Evolutionary conservation across 1,140 invertebrate species (phyloP).

Genomic region (Acromyrmex echinatior): DNA sequence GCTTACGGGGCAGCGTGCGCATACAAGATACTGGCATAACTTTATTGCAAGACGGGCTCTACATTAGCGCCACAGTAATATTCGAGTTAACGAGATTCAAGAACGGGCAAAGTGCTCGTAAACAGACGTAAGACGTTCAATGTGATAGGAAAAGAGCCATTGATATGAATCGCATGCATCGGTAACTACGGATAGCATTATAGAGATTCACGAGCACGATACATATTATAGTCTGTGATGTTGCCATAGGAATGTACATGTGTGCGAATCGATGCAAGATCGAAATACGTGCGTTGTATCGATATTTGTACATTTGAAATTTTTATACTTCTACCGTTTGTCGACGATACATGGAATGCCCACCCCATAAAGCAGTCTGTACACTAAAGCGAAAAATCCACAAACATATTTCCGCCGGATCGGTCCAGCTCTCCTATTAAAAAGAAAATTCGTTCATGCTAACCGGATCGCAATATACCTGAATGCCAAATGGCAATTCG

Average conservation of each 20-base stretch:
- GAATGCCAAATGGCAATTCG: constrained; percentile 29
- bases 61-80: constrained; percentile 50
- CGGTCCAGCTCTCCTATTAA: background rate
- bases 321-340: constrained; percentile 28
- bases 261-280: background rate
- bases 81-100: constrained; percentile 41
- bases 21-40: constrained; percentile 28
- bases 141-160: constrained; percentile 18
- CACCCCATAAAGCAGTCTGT: background rate
- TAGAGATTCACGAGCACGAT: background rate
- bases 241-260: background rate
- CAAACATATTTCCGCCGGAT: background rate
- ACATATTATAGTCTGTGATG: background rate
- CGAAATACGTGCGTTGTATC: background rate
- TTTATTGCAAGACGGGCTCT: constrained; percentile 38
- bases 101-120: constrained; percentile 44
- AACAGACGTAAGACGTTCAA: constrained; percentile 31
- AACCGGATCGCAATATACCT: constrained; percentile 10
- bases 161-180: constrained; percentile 35
- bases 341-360: background rate
- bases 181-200: background rate
- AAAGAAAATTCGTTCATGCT: constrained; percentile 25
- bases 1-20: constrained; percentile 24
- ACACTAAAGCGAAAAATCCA: constrained; percentile 33
- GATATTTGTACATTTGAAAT: constrained; percentile 8